Evolutionary conservation across 2,888 invertebrate genomes (phyloP), one percentile per base, ranked within the genome.

Genomic region (Cryptocephalus moraei): DNA sequence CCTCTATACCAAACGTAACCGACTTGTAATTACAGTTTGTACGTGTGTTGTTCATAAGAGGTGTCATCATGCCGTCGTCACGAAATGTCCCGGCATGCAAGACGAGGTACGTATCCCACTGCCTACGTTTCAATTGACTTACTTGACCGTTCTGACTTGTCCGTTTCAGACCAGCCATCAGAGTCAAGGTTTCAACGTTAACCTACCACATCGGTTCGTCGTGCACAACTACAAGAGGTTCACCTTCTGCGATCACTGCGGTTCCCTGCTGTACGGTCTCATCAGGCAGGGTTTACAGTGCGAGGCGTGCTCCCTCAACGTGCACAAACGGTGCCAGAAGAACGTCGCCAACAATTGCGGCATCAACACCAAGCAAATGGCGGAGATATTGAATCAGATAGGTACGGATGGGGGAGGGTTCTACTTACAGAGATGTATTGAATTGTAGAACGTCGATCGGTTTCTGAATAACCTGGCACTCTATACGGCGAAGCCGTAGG

Each of bases 341-440:
- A 99, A 99, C 75, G 97, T 99, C 54, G 96, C 97, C 52, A 97
- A 97, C 76, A 97, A 95, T 73, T 99, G 99, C 74, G 97, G 99
- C 64, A 93, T 96, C 71, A 91, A 99, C 75, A 91, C 93, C 47
- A 92, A 94, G 72, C 84, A 86, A 72, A 88, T 99, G 91, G 96
- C 94, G 4, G 88, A 91, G 69, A 87, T 95, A 60, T 80, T 97
- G 59, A 85, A 82, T 66, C 84, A 85, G 66, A 85, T 97, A 74
- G 95, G 95, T 67, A 87, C n/a, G n/a, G n/a, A n/a, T n/a, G n/a
- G n/a, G n/a, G n/a, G n/a, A n/a, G n/a, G n/a, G n/a, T n/a, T n/a
- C n/a, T n/a, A n/a, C n/a, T n/a, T n/a, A n/a, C n/a, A n/a, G n/a
- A n/a, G n/a, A n/a, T n/a, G n/a, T n/a, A n/a, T n/a, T n/a, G n/a